Base-by-base conservation (phyloP, 1,140 invertebrate species). In the Chironomus striatipennis region DNA sequence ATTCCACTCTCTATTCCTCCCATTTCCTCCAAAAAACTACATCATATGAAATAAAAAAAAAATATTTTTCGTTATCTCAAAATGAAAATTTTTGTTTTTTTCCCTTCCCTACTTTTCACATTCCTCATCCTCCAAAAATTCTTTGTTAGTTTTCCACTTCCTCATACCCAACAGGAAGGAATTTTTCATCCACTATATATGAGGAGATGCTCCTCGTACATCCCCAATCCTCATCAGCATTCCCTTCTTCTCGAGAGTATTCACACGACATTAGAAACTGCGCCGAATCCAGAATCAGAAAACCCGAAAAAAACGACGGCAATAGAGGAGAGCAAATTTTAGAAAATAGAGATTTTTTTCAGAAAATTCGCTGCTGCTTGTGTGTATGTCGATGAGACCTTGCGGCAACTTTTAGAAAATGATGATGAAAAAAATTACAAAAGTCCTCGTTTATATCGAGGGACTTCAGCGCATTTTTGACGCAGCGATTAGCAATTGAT, bases 201-300 rank as follows among this genome's bases (percentile, higher is more conserved):
- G 24, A 34, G 24, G 24, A 34, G 24, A 34, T 34, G 24, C 24
- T n/a, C n/a, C n/a, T n/a, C n/a, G n/a, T n/a, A n/a, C n/a, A n/a
- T n/a, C n/a, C n/a, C n/a, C n/a, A n/a, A n/a, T n/a, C n/a, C n/a
- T n/a, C n/a, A n/a, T n/a, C n/a, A 57, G n/a, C 8, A 57, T 57
- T n/a, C 9, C 15, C 43, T 12, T 57, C n/a, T n/a, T n/a, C 47
- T n/a, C n/a, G 47, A 57, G 12, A 70, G 65, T 70, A 17, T 70
- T 70, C 65, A 9, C 18, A 21, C 18, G 65, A 21, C 17, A 70
- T 70, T 70, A 70, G 65, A 18, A 34, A 70, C 17, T 70, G 65
- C 65, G 65, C 65, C 65, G 65, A 70, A 70, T 70, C 65, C 65
- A 70, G 65, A 70, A 70, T n/a, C n/a, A n/a, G 5, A 57, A 67